Evolutionary conservation across 2,113 vertebrate genomes (phyloP), one percentile per base, ranked within the genome.

Genomic region (Dinomys branickii): DNA sequence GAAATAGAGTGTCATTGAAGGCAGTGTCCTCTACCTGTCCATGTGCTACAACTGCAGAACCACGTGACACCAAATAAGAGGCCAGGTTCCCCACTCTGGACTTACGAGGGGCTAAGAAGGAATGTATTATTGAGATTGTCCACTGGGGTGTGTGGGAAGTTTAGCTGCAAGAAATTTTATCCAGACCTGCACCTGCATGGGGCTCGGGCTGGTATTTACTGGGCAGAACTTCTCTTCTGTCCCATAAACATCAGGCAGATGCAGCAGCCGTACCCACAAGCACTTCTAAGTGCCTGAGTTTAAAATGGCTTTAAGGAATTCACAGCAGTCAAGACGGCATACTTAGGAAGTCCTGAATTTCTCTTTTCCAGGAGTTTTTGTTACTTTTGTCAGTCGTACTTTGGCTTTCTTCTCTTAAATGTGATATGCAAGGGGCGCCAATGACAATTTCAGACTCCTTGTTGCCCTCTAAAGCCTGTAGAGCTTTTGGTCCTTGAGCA

Each of bases 101-200:
- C 93, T 98, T 94, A 97, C 95, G 97, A 96, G 85, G 90, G 47
- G 82, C 96, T 97, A 58, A 69, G 92, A 95, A 97, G 93, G 98
- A 98, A 94, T 98, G 97, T 98, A 98, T 98, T 98, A 98, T 99
- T 98, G 98, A 98, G 98, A 98, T 98, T 96, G 98, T 97, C 98
- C 98, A 97, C 10, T 98, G 97, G 98, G 98, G 98, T 98, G 97
- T 98, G 98, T 95, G 98, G 98, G 98, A 97, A 98, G 98, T 98
- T 99, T 99, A 99, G 98, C 99, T 98, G 98, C 98, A 98, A 98
- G 99, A 98, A 98, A 99, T 98, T 98, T 98, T 98, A 99, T 99
- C 99, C 98, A 97, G 97, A 97, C 86, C 82, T 88, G 96, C 99
- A 99, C 98, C 99, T 99, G 99, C 99, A 98, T 41, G 13, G 96